These are phyloP conservation scores for Todus mexicanus DNA, from an alignment of 2,797 vertebrate species.

Conservation along the genomic window DNA sequence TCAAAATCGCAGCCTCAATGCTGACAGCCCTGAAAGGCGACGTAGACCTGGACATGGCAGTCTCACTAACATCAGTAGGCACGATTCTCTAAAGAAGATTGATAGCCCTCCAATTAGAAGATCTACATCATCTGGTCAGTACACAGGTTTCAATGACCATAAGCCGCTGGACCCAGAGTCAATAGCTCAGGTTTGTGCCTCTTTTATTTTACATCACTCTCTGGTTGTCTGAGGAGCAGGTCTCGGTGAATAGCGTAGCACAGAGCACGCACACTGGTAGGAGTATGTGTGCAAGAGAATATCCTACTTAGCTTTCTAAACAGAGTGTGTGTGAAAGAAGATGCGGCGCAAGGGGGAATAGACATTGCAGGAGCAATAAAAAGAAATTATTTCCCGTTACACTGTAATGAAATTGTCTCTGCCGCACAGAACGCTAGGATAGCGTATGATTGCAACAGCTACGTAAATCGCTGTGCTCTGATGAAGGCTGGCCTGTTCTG, in stretches of 20 bases:
- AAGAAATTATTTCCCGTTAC: constrained; percentile 3
- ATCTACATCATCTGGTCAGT: constrained; percentile 96
- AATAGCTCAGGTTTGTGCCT: constrained; percentile 91
- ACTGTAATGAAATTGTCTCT: background rate
- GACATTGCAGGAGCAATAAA: background rate
- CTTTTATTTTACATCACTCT: background rate
- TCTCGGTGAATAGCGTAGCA: background rate
- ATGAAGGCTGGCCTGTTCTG: background rate
- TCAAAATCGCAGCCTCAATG: constrained; percentile 81
- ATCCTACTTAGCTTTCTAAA: background rate
- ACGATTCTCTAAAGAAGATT: constrained; percentile 92
- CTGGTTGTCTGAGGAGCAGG: background rate
- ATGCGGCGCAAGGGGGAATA: background rate
- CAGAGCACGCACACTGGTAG: background rate
- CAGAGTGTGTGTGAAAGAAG: background rate
- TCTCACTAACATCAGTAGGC: constrained; percentile 92
- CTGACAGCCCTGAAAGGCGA: constrained; percentile 90
- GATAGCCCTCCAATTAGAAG: constrained; percentile 96
- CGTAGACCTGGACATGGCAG: constrained; percentile 89
- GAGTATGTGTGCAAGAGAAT: background rate
- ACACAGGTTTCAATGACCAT: constrained; percentile 87
- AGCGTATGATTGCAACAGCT: background rate
- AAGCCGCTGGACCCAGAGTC: constrained; percentile 96
- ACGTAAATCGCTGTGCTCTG: background rate
- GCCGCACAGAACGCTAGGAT: background rate